phyloP scores from a whole-genome alignment of 2,888 invertebrate species.

The Autographa gamma region DNA sequence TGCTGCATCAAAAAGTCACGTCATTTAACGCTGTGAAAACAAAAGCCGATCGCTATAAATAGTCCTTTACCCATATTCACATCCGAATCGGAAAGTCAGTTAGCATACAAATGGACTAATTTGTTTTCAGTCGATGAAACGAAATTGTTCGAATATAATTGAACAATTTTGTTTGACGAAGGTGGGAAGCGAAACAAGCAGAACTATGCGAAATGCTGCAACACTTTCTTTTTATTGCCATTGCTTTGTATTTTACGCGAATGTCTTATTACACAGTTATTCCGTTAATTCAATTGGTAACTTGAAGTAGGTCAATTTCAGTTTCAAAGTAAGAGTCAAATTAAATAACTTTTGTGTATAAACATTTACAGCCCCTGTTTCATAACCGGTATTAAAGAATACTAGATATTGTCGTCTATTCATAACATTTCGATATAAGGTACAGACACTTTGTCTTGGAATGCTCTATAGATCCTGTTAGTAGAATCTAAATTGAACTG shows the following conservation, averaged over 20 bases:
- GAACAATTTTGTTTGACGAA: slow-evolving; percentile 40
- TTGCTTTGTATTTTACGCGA: not conserved
- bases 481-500: not conserved
- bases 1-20: slow-evolving; percentile 17
- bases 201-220: slow-evolving; percentile 7
- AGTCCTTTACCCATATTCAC: slow-evolving; percentile 49
- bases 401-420: too few species aligned
- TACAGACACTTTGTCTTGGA: too few species aligned
- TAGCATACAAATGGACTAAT: slow-evolving; percentile 65
- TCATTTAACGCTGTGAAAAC: slow-evolving; percentile 26
- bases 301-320: slow-evolving; percentile 1
- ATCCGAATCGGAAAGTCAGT: slow-evolving; percentile 57
- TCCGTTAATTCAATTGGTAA: not conserved
- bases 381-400: not conserved
- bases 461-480: not conserved
- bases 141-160: slow-evolving; percentile 42
- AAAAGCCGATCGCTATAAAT: slow-evolving; percentile 46
- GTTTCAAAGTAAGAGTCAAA: not conserved
- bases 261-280: not conserved
- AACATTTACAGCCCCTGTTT: not conserved
- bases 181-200: slow-evolving; percentile 25
- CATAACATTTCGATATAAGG: too few species aligned
- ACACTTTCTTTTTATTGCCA: slow-evolving; percentile 11
- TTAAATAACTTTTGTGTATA: not conserved
- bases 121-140: slow-evolving; percentile 49